These are phyloP conservation scores for Glaucidium brasilianum DNA, from an alignment of 2,113 vertebrate genomes.

Conservation along the genomic window DNA sequence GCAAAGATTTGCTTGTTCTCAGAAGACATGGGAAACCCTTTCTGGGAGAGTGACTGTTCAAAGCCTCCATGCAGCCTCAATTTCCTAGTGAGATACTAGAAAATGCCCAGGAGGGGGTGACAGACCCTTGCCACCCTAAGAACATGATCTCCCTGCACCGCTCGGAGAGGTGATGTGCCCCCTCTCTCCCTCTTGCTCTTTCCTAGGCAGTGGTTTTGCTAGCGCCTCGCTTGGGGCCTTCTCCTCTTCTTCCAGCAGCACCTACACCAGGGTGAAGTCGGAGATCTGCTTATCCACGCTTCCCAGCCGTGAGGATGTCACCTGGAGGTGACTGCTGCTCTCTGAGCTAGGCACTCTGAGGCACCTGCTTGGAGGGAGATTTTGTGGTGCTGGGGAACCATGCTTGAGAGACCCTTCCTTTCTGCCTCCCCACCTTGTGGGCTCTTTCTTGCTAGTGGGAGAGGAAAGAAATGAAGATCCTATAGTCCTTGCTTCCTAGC, in stretches of 20 bases:
- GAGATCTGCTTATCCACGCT: constrained; percentile 47
- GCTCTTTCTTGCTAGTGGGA: neutral
- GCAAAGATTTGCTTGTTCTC: neutral
- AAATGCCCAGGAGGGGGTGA: neutral
- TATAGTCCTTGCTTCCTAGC: neutral
- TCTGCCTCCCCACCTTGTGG: neutral
- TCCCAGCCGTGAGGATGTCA: neutral
- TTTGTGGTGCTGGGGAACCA: neutral
- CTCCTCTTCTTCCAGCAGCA: constrained; percentile 62
- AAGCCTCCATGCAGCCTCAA: neutral
- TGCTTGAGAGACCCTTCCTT: neutral
- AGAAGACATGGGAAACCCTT: neutral
- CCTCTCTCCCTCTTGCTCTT: neutral
- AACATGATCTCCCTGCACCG: neutral
- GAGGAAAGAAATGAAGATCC: neutral
- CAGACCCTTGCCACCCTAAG: neutral
- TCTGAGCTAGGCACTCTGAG: neutral
- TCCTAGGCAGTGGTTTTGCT: constrained; percentile 50
- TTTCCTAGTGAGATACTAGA: neutral
- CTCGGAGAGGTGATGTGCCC: neutral
- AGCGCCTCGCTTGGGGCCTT: constrained; percentile 3
- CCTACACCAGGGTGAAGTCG: constrained; percentile 43
- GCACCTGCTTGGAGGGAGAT: neutral
- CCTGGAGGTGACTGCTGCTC: constrained; percentile 52
- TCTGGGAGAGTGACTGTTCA: neutral